These are phyloP conservation scores for Eufriesea mexicana DNA, from an alignment of 1,140 invertebrate species.

Conservation along the genomic window DNA sequence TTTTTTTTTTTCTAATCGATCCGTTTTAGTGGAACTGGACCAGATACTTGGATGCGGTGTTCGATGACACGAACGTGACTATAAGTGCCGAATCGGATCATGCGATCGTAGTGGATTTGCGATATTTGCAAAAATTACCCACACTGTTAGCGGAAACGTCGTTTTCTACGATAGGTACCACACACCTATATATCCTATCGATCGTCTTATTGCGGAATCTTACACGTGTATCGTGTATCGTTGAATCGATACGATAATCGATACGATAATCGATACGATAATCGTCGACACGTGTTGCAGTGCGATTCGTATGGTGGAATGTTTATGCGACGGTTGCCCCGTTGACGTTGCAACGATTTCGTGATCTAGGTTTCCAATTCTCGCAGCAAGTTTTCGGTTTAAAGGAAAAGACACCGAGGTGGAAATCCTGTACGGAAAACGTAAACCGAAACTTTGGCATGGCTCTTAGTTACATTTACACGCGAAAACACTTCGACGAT, in stretches of 20 bases:
- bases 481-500: slow-evolving; percentile 87
- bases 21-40: slow-evolving; percentile 87
- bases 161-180: slow-evolving; percentile 82
- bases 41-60: slow-evolving; percentile 84
- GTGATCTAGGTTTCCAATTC: slow-evolving; percentile 85
- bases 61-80: slow-evolving; percentile 84
- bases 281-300: slow-evolving; percentile 76
- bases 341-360: slow-evolving; percentile 84
- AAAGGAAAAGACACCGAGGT: slow-evolving; percentile 85
- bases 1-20: background rate
- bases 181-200: background rate
- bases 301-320: slow-evolving; percentile 86
- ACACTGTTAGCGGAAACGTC: slow-evolving; percentile 81
- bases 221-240: background rate
- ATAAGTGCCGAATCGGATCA: slow-evolving; percentile 81
- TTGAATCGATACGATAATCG: background rate
- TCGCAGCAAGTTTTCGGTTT: slow-evolving; percentile 85
- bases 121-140: slow-evolving; percentile 84
- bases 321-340: slow-evolving; percentile 86
- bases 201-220: background rate
- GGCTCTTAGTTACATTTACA: slow-evolving; percentile 90
- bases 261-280: background rate
- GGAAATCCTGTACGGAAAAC: slow-evolving; percentile 89
- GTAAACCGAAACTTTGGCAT: slow-evolving; percentile 91
- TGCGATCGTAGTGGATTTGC: slow-evolving; percentile 85